Conservation (phyloP, 2,797 vertebrate species). For the Pygocentrus nattereri region DNA sequence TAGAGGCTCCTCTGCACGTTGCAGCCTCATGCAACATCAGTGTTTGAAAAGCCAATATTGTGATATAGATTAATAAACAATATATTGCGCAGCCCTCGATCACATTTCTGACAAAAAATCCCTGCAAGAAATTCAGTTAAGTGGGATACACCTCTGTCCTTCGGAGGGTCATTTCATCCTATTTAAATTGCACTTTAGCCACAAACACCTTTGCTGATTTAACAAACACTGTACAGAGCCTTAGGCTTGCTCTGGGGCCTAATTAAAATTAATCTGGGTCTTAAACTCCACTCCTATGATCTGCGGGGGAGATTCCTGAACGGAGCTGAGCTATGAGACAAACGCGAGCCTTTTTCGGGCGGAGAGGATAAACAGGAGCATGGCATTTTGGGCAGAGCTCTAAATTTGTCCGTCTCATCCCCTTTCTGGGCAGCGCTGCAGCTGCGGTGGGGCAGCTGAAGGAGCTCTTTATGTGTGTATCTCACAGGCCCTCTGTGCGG, state of each 20-base stretch:
- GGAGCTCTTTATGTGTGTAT: conserved; percentile 73
- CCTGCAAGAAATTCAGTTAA: background rate
- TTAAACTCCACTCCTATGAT: conserved; percentile 28
- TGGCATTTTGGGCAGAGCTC: conserved; percentile 63
- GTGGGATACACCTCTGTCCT: background rate
- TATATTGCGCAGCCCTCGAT: background rate
- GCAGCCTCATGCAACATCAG: background rate
- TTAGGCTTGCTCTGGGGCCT: conserved; percentile 13
- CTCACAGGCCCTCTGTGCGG: conserved; percentile 69
- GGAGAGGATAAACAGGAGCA: conserved; percentile 48
- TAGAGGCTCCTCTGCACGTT: background rate
- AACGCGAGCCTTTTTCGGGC: conserved; percentile 51
- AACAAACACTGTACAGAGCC: conserved; percentile 16
- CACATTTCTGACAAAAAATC: background rate
- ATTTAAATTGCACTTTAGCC: background rate
- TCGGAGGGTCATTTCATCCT: conserved; percentile 10
- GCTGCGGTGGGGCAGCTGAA: conserved; percentile 73
- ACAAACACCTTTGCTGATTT: conserved; percentile 27
- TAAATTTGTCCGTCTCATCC: conserved; percentile 72
- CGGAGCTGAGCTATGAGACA: conserved; percentile 40
- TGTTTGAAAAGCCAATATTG: background rate
- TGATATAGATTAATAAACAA: background rate
- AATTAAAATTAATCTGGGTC: conserved; percentile 43
- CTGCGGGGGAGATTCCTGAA: conserved; percentile 48
- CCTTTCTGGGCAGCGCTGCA: conserved; percentile 66